A percentile compares a stretch with the other conserved stretches of the same genome.
These are phyloP conservation scores for Thinocorus orbignyianus DNA, from an alignment of 2,113 vertebrate species.

Conservation along the genomic window DNA sequence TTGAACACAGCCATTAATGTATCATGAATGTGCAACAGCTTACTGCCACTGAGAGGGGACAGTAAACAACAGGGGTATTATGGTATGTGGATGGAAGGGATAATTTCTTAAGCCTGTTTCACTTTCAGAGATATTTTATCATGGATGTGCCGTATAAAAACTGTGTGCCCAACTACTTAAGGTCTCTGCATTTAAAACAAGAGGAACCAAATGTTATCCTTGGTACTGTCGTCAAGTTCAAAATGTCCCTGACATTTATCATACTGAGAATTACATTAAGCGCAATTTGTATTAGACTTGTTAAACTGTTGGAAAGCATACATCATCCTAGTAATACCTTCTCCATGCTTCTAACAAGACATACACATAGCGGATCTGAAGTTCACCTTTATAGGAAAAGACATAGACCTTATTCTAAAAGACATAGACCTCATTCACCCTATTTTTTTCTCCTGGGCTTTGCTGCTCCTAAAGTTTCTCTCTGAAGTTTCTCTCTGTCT, in stretches of 20 bases:
- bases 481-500: not conserved
- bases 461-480: not conserved
- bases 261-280: not conserved
- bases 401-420: not conserved
- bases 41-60: not conserved
- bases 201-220: not conserved
- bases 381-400: not conserved
- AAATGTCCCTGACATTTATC: not conserved
- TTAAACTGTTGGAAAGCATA: not conserved
- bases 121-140: not conserved
- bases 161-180: not conserved
- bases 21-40: not conserved
- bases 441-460: not conserved
- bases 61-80: not conserved
- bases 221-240: not conserved
- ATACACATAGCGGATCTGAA: not conserved
- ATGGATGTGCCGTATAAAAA: not conserved
- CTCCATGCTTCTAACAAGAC: not conserved
- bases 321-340: not conserved
- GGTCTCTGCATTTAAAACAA: not conserved
- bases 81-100: not conserved
- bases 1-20: not conserved
- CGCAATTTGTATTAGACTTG: not conserved
- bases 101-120: slow-evolving; percentile 4
- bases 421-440: not conserved